Percentiles rank a stretch among this genome's conserved stretches.
These are phyloP conservation scores for Cordilura impudica DNA, from an alignment of 2,888 invertebrate genomes.

Conservation along the genomic window DNA sequence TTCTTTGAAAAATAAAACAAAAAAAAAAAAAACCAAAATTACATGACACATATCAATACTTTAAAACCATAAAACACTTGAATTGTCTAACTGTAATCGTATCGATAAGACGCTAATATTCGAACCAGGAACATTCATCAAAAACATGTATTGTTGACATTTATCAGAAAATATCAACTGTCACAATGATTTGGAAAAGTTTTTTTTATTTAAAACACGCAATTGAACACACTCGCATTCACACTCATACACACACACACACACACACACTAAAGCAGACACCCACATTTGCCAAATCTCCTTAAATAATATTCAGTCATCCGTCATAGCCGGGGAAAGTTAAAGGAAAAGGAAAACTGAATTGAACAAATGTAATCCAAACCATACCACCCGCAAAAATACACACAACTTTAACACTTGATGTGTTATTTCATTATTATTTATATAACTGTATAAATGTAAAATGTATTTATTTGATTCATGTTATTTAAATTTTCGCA, in stretches of 20 bases:
- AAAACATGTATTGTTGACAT: conserved; percentile 3
- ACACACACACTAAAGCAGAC: background rate
- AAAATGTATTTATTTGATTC: conserved; percentile 14
- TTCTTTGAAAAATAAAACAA: background rate
- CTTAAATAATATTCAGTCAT: background rate
- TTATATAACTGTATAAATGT: conserved; percentile 41
- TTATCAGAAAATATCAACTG: conserved; percentile 38
- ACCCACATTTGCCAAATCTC: background rate
- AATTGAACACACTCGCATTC: conserved; percentile 16
- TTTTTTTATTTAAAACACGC: conserved; percentile 45
- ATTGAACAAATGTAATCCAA: conserved; percentile 44
- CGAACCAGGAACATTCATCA: background rate
- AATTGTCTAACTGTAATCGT: conserved; percentile 29
- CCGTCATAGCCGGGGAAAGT: background rate
- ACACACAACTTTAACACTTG: conserved; percentile 49
- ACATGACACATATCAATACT: conserved; percentile 39
- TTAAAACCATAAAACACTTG: conserved; percentile 51
- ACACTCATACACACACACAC: conserved; percentile 3
- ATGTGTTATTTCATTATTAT: conserved; percentile 22
- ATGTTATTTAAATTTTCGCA: background rate
- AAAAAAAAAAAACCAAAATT: conserved; percentile 4
- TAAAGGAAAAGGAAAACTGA: background rate
- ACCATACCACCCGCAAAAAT: conserved; percentile 50
- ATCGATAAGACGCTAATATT: background rate
- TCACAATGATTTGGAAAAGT: conserved; percentile 30